Evolutionary conservation across 1,140 invertebrate genomes (phyloP).

Genomic region (Drosophila ohnishii): DNA sequence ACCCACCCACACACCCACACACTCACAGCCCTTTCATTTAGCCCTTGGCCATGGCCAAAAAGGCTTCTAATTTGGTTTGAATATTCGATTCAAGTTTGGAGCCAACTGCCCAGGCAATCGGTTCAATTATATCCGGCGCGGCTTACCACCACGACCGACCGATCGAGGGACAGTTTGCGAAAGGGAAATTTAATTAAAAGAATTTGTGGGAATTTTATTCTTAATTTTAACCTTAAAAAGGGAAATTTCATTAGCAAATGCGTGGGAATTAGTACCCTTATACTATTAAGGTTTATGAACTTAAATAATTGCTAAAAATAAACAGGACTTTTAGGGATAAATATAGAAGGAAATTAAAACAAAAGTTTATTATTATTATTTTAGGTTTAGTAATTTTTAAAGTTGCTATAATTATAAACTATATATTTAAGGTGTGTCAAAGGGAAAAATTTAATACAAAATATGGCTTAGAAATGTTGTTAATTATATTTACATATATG

Average conservation of each 20-base stretch:
- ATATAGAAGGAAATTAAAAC: not conserved
- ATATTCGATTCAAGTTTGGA: constrained; percentile 51
- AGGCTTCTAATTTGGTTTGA: constrained; percentile 50
- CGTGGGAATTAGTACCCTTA: too few species aligned
- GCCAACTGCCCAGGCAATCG: constrained; percentile 8
- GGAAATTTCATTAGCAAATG: too few species aligned
- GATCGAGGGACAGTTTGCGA: not conserved
- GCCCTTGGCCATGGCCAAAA: constrained; percentile 29
- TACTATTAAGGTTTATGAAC: not conserved
- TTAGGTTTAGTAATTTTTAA: not conserved
- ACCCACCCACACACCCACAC: not conserved
- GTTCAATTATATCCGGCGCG: constrained; percentile 30
- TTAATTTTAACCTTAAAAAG: too few species aligned
- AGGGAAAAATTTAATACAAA: too few species aligned
- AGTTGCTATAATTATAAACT: not conserved
- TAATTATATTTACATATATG: too few species aligned
- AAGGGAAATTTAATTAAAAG: constrained; percentile 1
- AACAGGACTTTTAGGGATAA: not conserved
- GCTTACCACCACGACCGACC: not conserved
- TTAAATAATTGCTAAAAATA: not conserved
- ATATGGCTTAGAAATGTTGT: too few species aligned
- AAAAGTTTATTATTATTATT: not conserved
- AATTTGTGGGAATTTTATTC: not conserved
- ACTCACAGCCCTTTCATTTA: not conserved
- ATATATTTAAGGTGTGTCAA: not conserved